phyloP scores from a whole-genome alignment of 2,888 invertebrate genomes.

The Catocala fraxini region DNA sequence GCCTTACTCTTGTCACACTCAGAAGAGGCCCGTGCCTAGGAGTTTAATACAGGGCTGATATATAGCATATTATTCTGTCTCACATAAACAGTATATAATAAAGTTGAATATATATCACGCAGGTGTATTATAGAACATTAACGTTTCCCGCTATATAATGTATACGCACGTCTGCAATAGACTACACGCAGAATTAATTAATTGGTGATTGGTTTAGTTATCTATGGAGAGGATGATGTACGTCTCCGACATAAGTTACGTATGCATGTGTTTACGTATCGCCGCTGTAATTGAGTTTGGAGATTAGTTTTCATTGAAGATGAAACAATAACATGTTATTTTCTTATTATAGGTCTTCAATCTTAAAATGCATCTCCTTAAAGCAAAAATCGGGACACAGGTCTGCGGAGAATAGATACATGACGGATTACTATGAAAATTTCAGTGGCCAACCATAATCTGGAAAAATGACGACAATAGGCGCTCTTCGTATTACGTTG shows the following conservation, averaged over 20 bases:
- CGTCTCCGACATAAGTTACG: slow-evolving; percentile 34
- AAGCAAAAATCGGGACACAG: too few relatives aligned
- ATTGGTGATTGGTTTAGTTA: slow-evolving; percentile 70
- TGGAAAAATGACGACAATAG: too few relatives aligned
- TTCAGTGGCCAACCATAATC: too few relatives aligned
- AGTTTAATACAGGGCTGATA: too few relatives aligned
- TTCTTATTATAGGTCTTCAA: not conserved
- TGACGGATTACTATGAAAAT: too few relatives aligned
- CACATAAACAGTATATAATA: too few relatives aligned
- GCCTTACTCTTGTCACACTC: too few relatives aligned
- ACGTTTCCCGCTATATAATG: slow-evolving; percentile 30
- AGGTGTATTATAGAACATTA: slow-evolving; percentile 25
- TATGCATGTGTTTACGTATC: slow-evolving; percentile 15
- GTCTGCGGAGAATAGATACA: too few relatives aligned
- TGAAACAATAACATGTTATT: not conserved
- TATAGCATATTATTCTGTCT: too few relatives aligned
- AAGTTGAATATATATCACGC: not conserved
- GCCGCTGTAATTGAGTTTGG: slow-evolving; percentile 11
- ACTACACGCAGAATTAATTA: slow-evolving; percentile 65
- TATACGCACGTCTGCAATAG: slow-evolving; percentile 36
- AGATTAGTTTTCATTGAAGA: slow-evolving; percentile 5
- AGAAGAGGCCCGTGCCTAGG: too few relatives aligned
- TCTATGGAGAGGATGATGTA: slow-evolving; percentile 34
- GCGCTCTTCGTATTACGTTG: too few relatives aligned
- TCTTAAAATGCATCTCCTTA: too few relatives aligned